Percentiles rank a stretch among this genome's conserved stretches.
These are phyloP conservation scores for Andrena flavipes DNA, from an alignment of 2,888 invertebrate genomes.

Conservation along the genomic window DNA sequence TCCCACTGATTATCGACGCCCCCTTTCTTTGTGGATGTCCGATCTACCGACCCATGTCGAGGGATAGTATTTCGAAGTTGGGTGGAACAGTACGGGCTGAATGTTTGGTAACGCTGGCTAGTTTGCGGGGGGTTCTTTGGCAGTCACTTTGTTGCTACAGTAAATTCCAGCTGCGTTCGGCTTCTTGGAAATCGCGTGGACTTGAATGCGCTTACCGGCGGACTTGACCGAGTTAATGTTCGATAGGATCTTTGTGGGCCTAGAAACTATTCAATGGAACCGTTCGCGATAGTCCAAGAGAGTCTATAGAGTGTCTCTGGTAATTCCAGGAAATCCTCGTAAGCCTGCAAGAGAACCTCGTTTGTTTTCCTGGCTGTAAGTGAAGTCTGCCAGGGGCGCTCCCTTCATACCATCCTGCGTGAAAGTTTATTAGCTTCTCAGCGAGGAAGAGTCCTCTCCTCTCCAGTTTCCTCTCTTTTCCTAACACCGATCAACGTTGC, in stretches of 20 bases:
- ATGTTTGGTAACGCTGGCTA: not conserved
- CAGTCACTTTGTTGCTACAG: not conserved
- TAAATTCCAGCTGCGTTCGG: not conserved
- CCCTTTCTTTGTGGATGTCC: conserved; percentile 2
- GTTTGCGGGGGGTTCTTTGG: not conserved
- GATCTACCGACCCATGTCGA: conserved; percentile 24
- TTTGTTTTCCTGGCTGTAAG: conserved; percentile 5
- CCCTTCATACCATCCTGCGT: not conserved
- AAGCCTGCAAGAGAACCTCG: not conserved
- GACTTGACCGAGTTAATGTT: conserved; percentile 2
- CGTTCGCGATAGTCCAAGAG: not conserved
- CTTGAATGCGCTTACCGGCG: not conserved
- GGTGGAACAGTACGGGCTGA: not conserved
- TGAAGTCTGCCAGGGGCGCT: not conserved
- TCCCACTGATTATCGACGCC: conserved; percentile 30
- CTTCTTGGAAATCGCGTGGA: not conserved
- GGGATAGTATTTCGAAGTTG: not conserved
- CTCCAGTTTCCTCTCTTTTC: not conserved
- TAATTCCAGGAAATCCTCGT: conserved; percentile 10
- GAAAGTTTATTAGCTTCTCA: not conserved
- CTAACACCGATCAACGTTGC: not conserved
- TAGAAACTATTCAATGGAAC: conserved; percentile 8
- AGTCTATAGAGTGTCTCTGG: not conserved
- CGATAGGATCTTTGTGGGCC: conserved; percentile 13
- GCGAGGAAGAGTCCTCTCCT: not conserved